Conservation (phyloP, 53 echinoderm and acorn worm species). For the Temnopleurus reevesii region DNA sequence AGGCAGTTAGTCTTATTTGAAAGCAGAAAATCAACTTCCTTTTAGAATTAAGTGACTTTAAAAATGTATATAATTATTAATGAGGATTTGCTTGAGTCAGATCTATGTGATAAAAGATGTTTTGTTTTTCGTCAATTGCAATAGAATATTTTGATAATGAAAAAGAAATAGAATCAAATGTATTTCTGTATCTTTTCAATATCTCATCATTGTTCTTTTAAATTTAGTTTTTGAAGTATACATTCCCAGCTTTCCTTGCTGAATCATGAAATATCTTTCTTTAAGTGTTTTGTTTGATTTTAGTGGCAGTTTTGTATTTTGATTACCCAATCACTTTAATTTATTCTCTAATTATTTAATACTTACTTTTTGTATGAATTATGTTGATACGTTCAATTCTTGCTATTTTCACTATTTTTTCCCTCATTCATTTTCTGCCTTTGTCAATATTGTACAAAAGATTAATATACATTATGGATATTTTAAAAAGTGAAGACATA, state of each 20-base stretch:
- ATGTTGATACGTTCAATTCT: background rate
- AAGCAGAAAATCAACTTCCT: too few species aligned
- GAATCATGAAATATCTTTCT: conserved; percentile 6
- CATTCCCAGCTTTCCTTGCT: background rate
- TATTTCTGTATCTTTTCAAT: background rate
- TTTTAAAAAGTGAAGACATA: background rate
- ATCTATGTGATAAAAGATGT: too few species aligned
- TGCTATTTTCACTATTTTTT: background rate
- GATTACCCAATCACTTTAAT: background rate
- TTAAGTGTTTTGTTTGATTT: background rate
- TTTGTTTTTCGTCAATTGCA: too few species aligned
- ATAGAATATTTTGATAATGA: background rate
- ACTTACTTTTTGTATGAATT: background rate
- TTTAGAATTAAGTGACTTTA: too few species aligned
- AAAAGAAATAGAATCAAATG: background rate
- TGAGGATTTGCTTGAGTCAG: too few species aligned
- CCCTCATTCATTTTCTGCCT: background rate
- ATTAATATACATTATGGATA: background rate
- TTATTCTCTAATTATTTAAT: background rate
- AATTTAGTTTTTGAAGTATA: background rate
- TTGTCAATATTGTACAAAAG: conserved; percentile 24
- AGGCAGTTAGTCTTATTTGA: too few species aligned
- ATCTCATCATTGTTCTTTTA: conserved; percentile 5
- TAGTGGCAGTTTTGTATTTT: background rate
- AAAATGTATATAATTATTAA: too few species aligned